These are phyloP conservation scores for Sylvicola fuscatus DNA, from an alignment of 2,888 invertebrate genomes.

Conservation along the genomic window DNA sequence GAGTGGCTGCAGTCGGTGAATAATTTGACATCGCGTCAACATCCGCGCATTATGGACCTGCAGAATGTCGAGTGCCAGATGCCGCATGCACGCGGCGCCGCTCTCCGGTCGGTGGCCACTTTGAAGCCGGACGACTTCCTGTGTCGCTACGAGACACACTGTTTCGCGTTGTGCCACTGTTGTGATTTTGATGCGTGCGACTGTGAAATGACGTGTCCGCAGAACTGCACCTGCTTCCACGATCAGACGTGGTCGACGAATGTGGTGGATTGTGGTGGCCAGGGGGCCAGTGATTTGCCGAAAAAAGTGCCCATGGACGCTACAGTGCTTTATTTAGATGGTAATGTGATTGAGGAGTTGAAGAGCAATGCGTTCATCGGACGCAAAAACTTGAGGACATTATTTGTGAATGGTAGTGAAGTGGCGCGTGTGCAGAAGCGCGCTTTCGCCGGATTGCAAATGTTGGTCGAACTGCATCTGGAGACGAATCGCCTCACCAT, in stretches of 20 bases:
- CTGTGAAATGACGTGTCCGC: constrained; percentile 91
- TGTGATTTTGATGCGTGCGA: constrained; percentile 93
- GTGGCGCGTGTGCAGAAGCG: constrained; percentile 71
- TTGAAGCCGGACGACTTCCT: constrained; percentile 70
- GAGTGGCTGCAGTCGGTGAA: constrained; percentile 86
- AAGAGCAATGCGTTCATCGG: constrained; percentile 79
- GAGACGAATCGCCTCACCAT: constrained; percentile 66
- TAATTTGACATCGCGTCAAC: constrained; percentile 65
- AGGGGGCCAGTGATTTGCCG: constrained; percentile 28
- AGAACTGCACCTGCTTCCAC: constrained; percentile 84
- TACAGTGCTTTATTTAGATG: constrained; percentile 81
- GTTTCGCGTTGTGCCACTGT: constrained; percentile 87
- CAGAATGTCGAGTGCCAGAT: constrained; percentile 75
- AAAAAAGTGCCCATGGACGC: constrained; percentile 83
- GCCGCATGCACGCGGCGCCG: constrained; percentile 62
- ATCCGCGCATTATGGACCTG: constrained; percentile 74
- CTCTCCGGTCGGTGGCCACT: constrained; percentile 53
- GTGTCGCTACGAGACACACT: constrained; percentile 81
- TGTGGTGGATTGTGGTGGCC: constrained; percentile 76
- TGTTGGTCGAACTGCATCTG: constrained; percentile 59
- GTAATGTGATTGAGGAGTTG: constrained; percentile 66
- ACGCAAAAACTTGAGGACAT: constrained; percentile 66
- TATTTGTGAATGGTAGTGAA: constrained; percentile 70
- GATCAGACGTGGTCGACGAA: constrained; percentile 87
- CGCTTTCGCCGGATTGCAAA: constrained; percentile 67